These are phyloP conservation scores for Dryobotodes eremita DNA, from an alignment of 2,888 invertebrate genomes.

Conservation along the genomic window DNA sequence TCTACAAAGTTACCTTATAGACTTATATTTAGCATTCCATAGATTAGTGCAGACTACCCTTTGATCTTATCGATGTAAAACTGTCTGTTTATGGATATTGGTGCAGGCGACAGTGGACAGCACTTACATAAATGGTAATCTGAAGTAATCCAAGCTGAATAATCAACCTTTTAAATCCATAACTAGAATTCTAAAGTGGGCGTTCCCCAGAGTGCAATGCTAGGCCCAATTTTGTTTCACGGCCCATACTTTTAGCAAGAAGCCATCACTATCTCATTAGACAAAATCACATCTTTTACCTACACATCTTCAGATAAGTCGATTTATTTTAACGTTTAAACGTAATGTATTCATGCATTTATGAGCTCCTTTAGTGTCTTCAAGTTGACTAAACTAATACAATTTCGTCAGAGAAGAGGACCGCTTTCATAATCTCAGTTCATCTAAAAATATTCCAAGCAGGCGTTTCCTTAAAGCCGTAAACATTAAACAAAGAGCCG, in stretches of 20 bases:
- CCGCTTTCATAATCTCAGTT: constrained; percentile 52
- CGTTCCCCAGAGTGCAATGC: neutral
- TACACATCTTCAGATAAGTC: neutral
- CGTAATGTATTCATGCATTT: neutral
- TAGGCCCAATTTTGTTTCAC: neutral
- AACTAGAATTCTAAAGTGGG: neutral
- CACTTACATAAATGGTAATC: neutral
- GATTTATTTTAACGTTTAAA: neutral
- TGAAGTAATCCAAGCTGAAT: neutral
- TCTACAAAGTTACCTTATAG: neutral
- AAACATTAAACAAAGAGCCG: constrained; percentile 61
- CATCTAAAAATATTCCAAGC: constrained; percentile 65
- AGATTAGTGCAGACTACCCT: neutral
- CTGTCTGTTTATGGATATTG: neutral
- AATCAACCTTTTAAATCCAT: neutral
- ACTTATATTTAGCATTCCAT: constrained; percentile 18
- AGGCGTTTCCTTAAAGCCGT: constrained; percentile 65
- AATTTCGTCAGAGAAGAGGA: constrained; percentile 51
- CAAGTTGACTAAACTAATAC: constrained; percentile 23
- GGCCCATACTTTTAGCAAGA: neutral
- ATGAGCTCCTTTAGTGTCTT: neutral
- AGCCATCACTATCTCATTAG: neutral
- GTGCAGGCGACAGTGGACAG: neutral
- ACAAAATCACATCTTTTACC: neutral
- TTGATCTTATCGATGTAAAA: neutral